A percentile compares a stretch with the other conserved stretches of the same genome.
Conservation (phyloP, 2,797 vertebrate genomes). For the Salmo trutta region DNA sequence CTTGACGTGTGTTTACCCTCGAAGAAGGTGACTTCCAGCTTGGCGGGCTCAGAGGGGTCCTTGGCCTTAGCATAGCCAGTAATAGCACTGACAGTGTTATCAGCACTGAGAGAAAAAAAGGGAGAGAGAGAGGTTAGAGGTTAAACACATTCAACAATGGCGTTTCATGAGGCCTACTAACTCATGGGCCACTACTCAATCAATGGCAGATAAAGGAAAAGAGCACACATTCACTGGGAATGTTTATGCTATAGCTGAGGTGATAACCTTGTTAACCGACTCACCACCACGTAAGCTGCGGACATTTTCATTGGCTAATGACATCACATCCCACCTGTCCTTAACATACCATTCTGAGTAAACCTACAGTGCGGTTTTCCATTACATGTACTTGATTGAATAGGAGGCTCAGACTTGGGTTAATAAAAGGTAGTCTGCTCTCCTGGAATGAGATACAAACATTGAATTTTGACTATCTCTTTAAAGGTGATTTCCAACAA, state of each 20-base stretch:
- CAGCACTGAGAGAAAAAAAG: neutral
- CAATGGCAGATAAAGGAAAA: neutral
- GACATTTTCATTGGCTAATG: no score
- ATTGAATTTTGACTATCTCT: no score
- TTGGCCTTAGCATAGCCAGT: slow-evolving; percentile 69
- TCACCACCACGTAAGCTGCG: no score
- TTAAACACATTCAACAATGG: neutral
- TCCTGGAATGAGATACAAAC: no score
- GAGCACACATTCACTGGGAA: neutral
- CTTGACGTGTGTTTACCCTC: slow-evolving; percentile 53
- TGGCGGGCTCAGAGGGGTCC: slow-evolving; percentile 79
- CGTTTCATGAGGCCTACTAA: neutral
- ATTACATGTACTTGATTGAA: no score
- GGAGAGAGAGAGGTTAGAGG: neutral
- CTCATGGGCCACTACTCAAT: neutral
- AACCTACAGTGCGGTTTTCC: no score
- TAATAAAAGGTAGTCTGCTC: no score
- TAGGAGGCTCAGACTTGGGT: no score
- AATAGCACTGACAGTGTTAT: slow-evolving; percentile 30
- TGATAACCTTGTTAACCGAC: neutral
- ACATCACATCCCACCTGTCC: no score
- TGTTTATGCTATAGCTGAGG: neutral
- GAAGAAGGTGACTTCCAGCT: slow-evolving; percentile 79
- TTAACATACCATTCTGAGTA: no score
- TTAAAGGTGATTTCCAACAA: no score